Evolutionary conservation across 2,797 vertebrate species (phyloP).

Genomic region (Clamator glandarius): DNA sequence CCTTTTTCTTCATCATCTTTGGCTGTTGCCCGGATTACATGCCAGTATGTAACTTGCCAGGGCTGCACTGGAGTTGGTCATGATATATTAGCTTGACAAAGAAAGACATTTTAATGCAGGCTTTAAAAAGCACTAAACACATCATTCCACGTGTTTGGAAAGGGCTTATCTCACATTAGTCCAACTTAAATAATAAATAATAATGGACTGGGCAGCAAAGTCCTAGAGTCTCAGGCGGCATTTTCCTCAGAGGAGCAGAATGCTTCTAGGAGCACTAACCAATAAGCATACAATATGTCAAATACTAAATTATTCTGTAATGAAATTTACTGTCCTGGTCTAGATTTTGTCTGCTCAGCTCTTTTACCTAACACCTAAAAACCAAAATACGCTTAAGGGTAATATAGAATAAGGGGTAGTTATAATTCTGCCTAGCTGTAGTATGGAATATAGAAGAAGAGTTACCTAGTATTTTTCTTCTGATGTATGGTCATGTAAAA

Average conservation of each 20-base stretch:
- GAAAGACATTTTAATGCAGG: neutral
- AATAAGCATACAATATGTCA: neutral
- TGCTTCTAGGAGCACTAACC: neutral
- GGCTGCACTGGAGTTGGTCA: neutral
- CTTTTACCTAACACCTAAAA: neutral
- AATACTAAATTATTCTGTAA: neutral
- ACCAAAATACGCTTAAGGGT: neutral
- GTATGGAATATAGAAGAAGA: neutral
- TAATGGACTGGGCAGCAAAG: neutral
- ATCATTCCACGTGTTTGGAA: neutral
- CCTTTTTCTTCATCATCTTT: neutral
- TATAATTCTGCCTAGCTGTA: neutral
- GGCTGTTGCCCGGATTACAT: neutral
- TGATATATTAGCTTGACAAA: neutral
- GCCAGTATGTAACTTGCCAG: neutral
- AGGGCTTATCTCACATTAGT: neutral
- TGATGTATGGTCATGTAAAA: neutral
- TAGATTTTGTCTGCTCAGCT: neutral
- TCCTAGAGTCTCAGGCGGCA: neutral
- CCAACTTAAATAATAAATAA: neutral
- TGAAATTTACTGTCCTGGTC: neutral
- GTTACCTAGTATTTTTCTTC: neutral
- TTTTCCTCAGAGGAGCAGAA: neutral
- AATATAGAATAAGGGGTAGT: neutral
- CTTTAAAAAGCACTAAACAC: neutral